Percentiles rank a stretch among this genome's conserved stretches.
phyloP scores from a whole-genome alignment of 30 jellyfish, hydroid and myxozoan species.

The Sanderia malayensis region DNA sequence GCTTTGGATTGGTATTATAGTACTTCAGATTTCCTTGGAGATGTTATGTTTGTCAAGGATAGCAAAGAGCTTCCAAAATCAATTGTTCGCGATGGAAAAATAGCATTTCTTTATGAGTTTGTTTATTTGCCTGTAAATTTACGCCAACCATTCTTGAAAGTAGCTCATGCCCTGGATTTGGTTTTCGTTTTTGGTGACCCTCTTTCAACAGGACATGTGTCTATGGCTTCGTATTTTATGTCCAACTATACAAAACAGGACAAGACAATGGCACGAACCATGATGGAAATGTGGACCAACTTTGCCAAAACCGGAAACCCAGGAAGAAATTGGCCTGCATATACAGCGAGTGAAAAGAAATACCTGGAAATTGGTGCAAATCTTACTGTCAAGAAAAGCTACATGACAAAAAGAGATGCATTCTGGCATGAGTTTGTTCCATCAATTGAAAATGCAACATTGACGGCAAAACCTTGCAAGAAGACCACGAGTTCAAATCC shows the following conservation, averaged over 20 bases:
- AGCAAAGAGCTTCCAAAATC: slow-evolving; percentile 21
- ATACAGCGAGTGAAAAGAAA: background rate
- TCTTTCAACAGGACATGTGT: background rate
- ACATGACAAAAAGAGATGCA: slow-evolving; percentile 24
- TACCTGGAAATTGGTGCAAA: slow-evolving; percentile 20
- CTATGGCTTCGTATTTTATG: background rate
- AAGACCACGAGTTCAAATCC: background rate
- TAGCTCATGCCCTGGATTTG: slow-evolving; percentile 28
- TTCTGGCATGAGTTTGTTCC: slow-evolving; percentile 22
- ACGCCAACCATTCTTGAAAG: background rate
- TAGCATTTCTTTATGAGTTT: slow-evolving; percentile 28
- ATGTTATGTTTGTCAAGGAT: slow-evolving; percentile 9
- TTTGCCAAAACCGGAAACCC: slow-evolving; percentile 54
- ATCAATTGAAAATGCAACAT: background rate
- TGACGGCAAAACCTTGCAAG: background rate
- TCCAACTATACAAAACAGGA: slow-evolving; percentile 30
- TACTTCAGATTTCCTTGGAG: background rate
- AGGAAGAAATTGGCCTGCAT: slow-evolving; percentile 28
- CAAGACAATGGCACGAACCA: background rate
- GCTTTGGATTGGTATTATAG: background rate
- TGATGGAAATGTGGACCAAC: slow-evolving; percentile 57
- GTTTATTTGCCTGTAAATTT: slow-evolving; percentile 20
- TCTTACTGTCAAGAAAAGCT: background rate
- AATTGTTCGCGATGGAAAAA: slow-evolving; percentile 4
- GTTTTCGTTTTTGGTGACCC: slow-evolving; percentile 28